These are phyloP conservation scores for Mystacornis crossleyi DNA, from an alignment of 2,113 vertebrate genomes.

Conservation along the genomic window DNA sequence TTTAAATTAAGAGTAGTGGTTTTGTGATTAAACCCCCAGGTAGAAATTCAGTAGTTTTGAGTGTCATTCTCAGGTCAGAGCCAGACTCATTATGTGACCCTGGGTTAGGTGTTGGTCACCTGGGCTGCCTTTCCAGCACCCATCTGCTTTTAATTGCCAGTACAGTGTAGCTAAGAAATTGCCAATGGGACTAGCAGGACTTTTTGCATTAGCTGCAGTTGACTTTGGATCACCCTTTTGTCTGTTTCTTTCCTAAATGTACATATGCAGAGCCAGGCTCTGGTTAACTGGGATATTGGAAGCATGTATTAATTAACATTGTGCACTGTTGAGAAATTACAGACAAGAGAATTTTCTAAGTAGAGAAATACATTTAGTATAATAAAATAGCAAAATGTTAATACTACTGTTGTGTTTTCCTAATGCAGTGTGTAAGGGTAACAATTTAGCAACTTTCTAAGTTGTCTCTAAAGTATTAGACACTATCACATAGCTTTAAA, in stretches of 20 bases:
- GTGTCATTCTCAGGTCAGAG: neutral
- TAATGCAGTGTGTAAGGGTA: neutral
- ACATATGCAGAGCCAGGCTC: neutral
- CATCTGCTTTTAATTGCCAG: neutral
- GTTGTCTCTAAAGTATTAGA: neutral
- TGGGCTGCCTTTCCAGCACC: neutral
- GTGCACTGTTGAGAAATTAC: neutral
- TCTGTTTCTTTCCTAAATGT: neutral
- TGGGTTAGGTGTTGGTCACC: neutral
- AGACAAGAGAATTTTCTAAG: neutral
- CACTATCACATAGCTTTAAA: neutral
- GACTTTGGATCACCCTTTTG: neutral
- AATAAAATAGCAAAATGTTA: neutral
- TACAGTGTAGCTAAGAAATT: neutral
- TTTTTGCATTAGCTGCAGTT: neutral
- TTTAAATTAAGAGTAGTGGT: slow-evolving; percentile 27
- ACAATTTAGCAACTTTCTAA: neutral
- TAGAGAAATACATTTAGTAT: neutral
- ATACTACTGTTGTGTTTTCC: neutral
- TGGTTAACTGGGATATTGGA: neutral
- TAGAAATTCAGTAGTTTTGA: neutral
- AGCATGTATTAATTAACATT: neutral
- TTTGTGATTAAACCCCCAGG: slow-evolving; percentile 19
- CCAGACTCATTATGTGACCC: neutral
- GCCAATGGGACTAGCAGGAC: neutral